Percentiles rank a stretch among this genome's conserved stretches.
Evolutionary conservation across 2,797 vertebrate species (phyloP).

Genomic region (Peromyscus aztecus): DNA sequence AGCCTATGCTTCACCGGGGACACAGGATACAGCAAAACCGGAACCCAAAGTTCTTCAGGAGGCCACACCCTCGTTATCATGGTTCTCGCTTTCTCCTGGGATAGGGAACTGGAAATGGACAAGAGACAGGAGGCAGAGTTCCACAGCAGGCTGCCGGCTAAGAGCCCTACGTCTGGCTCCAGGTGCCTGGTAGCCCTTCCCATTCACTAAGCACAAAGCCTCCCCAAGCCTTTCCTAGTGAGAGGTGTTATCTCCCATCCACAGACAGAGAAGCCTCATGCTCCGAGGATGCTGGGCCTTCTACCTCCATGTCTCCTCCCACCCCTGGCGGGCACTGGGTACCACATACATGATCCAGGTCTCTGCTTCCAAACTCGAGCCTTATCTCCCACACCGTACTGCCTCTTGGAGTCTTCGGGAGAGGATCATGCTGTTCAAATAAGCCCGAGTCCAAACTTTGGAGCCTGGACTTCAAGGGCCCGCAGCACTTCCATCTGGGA

Average conservation of each 20-base stretch:
- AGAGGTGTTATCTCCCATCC: conserved; percentile 79
- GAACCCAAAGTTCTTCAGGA: not conserved
- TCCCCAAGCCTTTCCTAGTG: conserved; percentile 68
- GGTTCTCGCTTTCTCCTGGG: not conserved
- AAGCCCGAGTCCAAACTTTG: conserved; percentile 39
- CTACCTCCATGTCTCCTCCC: not conserved
- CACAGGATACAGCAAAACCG: not conserved
- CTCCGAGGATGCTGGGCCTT: conserved; percentile 33
- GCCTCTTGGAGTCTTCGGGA: conserved; percentile 77
- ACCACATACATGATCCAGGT: not conserved
- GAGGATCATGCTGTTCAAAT: conserved; percentile 27
- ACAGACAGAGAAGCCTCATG: conserved; percentile 47
- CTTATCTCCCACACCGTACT: conserved; percentile 75
- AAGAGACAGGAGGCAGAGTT: conserved; percentile 8
- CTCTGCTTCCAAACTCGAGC: conserved; percentile 75
- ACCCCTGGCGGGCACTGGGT: conserved; percentile 59
- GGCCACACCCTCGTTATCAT: not conserved
- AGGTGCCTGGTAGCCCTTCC: not conserved
- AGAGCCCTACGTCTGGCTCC: conserved; percentile 60
- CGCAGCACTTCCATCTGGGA: not conserved
- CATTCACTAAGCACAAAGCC: conserved; percentile 72
- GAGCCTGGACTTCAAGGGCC: conserved; percentile 44
- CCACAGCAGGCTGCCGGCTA: conserved; percentile 16
- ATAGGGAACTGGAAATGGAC: not conserved
- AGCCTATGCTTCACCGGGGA: not conserved